phyloP scores from a whole-genome alignment of 1,140 invertebrate species.

The Zeugodacus cucurbitae region DNA sequence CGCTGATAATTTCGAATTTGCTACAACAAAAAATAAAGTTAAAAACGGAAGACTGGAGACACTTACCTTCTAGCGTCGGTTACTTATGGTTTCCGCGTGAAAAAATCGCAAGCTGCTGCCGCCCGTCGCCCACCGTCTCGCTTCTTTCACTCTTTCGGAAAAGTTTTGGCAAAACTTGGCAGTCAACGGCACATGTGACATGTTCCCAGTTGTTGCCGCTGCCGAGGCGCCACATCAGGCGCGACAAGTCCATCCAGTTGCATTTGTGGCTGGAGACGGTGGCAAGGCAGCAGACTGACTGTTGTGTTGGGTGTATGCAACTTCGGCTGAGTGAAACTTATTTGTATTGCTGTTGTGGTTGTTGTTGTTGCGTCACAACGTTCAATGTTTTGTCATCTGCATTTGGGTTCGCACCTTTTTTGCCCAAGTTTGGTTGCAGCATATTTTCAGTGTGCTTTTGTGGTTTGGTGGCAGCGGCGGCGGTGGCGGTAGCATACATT shows the following conservation, averaged over 20 bases:
- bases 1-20: slow-evolving; percentile 27
- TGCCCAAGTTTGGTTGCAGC: background rate
- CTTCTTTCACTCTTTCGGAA: slow-evolving; percentile 8
- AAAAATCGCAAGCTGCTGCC: slow-evolving; percentile 14
- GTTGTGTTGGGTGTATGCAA: background rate
- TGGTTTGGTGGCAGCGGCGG: background rate
- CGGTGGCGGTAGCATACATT: background rate
- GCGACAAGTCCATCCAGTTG: background rate
- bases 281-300: background rate
- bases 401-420: slow-evolving; percentile 17
- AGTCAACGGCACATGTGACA: slow-evolving; percentile 26
- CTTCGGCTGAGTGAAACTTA: background rate
- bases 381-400: slow-evolving; percentile 14
- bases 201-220: background rate
- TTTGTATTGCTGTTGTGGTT: background rate
- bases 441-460: background rate
- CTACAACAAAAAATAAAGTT: background rate
- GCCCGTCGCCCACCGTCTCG: background rate
- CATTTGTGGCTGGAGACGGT: background rate
- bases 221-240: background rate
- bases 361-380: background rate
- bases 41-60: background rate
- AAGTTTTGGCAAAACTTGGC: slow-evolving; percentile 31
- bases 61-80: background rate
- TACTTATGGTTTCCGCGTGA: slow-evolving; percentile 32